Conservation (phyloP, 1,140 invertebrate species). For the Antheraea pernyi region DNA sequence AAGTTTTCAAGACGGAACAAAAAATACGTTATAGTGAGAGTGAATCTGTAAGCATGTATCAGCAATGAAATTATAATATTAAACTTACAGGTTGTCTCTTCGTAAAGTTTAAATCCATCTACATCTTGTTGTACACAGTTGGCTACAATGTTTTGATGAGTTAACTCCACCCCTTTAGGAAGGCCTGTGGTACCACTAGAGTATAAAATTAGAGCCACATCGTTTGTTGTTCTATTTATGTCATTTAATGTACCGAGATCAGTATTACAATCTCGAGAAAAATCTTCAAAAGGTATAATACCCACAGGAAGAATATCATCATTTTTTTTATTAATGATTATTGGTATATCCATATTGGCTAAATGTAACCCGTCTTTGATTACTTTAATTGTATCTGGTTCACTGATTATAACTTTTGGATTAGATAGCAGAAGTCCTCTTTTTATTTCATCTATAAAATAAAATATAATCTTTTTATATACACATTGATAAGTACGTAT, state of each 20-base stretch:
- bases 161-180: conserved; percentile 75
- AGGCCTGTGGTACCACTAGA: too few species aligned
- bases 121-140: conserved; percentile 47
- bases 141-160: conserved; percentile 81
- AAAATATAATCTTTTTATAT: too few species aligned
- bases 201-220: conserved; percentile 81
- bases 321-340: conserved; percentile 76
- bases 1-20: too few species aligned
- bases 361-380: conserved; percentile 70
- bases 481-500: too few species aligned
- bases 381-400: conserved; percentile 74
- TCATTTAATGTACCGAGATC: conserved; percentile 73
- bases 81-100: conserved; percentile 51
- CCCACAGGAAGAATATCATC: conserved; percentile 68
- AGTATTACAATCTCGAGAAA: conserved; percentile 71
- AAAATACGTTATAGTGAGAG: too few species aligned
- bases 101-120: conserved; percentile 33
- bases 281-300: conserved; percentile 81
- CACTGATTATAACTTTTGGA: conserved; percentile 79
- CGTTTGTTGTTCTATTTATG: conserved; percentile 64
- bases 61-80: too few species aligned
- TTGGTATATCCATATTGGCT: conserved; percentile 74
- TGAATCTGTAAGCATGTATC: too few species aligned
- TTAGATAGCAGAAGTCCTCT: too few species aligned
- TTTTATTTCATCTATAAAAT: too few species aligned